These are phyloP conservation scores for Hephaestus fuliginosus DNA, from an alignment of 2,797 vertebrate species.

Conservation along the genomic window DNA sequence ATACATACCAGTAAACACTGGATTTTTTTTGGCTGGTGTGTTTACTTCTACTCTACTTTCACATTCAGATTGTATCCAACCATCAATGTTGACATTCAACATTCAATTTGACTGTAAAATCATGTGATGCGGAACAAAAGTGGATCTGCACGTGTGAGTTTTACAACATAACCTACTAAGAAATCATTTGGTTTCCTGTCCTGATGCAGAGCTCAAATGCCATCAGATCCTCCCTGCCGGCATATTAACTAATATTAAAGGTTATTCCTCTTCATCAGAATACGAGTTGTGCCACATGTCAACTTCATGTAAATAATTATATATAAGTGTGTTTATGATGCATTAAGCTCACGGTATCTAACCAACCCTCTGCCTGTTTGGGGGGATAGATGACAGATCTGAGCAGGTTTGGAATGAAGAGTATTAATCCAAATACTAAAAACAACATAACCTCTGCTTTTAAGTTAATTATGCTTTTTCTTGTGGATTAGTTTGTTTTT, in stretches of 20 bases:
- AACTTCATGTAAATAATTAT: not conserved
- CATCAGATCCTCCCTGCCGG: not conserved
- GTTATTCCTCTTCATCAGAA: not conserved
- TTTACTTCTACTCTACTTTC: slow-evolving; percentile 1
- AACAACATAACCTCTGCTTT: not conserved
- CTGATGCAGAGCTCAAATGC: not conserved
- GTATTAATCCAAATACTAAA: not conserved
- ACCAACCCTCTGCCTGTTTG: not conserved
- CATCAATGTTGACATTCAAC: not conserved
- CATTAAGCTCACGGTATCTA: not conserved
- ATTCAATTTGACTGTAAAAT: slow-evolving; percentile 60
- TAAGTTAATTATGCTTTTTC: not conserved
- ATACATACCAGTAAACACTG: not conserved
- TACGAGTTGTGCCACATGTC: not conserved
- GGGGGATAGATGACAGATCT: not conserved
- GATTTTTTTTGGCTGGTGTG: not conserved
- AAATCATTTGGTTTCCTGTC: slow-evolving; percentile 36
- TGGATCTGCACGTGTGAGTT: not conserved
- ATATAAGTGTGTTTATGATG: too few relatives aligned
- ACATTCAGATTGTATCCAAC: slow-evolving; percentile 10
- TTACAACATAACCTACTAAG: slow-evolving; percentile 12
- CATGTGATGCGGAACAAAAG: slow-evolving; percentile 4
- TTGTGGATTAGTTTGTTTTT: not conserved
- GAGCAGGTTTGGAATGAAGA: slow-evolving; percentile 8
- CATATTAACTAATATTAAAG: not conserved